Percentiles rank a stretch among this genome's conserved stretches.
phyloP scores from a whole-genome alignment of 2,888 invertebrate genomes.

The Elysia crispata region DNA sequence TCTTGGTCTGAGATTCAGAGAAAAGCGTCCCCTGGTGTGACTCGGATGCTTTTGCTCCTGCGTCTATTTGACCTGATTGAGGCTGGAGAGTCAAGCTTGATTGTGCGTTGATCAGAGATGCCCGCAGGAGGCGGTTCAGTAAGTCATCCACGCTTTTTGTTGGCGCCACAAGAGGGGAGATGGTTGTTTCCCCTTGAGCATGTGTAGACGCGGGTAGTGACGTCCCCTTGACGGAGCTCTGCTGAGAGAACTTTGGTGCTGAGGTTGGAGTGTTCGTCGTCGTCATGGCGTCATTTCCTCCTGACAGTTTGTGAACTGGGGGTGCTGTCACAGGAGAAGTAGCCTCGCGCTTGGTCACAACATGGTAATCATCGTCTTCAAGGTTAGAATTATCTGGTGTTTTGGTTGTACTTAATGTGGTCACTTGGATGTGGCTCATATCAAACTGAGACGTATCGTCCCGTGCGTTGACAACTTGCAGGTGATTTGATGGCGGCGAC shows the following conservation, averaged over 20 bases:
- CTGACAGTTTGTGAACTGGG: background rate
- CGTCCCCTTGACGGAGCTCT: slow-evolving; percentile 32
- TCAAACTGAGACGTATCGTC: background rate
- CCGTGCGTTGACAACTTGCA: background rate
- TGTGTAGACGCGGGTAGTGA: background rate
- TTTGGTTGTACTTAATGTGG: slow-evolving; percentile 9
- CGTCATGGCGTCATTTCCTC: background rate
- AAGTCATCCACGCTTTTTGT: too few relatives aligned
- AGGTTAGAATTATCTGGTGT: slow-evolving; percentile 36
- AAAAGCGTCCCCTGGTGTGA: too few relatives aligned
- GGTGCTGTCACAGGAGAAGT: background rate
- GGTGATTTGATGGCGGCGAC: background rate
- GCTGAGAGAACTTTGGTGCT: slow-evolving; percentile 5
- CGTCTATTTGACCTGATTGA: too few relatives aligned
- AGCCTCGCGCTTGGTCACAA: background rate
- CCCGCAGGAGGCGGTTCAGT: too few relatives aligned
- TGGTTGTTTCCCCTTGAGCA: too few relatives aligned
- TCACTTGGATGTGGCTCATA: too few relatives aligned
- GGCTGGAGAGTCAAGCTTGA: too few relatives aligned
- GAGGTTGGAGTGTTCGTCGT: background rate
- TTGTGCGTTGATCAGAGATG: too few relatives aligned
- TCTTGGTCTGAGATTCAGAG: too few relatives aligned
- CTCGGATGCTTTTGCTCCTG: too few relatives aligned
- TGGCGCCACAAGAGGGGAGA: too few relatives aligned
- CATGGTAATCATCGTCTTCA: slow-evolving; percentile 34